Conservation (phyloP, 2,888 invertebrate genomes). For the Cloeon dipterum region DNA sequence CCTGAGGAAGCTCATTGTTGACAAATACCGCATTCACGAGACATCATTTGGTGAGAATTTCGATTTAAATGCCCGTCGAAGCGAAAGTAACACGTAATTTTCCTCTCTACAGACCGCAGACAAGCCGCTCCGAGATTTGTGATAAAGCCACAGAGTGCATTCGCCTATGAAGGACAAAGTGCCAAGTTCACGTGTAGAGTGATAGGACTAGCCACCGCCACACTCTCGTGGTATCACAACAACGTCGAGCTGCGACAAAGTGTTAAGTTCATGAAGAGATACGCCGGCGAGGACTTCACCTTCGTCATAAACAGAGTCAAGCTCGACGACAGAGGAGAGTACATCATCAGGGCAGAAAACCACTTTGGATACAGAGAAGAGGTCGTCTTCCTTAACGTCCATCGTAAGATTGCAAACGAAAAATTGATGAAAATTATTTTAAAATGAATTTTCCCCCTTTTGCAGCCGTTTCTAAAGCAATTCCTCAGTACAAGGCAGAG, state of each 20-base stretch:
- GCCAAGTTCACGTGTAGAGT: slow-evolving; percentile 95
- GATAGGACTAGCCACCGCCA: slow-evolving; percentile 82
- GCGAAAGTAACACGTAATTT: slow-evolving; percentile 1
- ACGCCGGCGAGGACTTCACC: slow-evolving; percentile 87
- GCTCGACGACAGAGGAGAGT: slow-evolving; percentile 89
- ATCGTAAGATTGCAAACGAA: slow-evolving; percentile 34
- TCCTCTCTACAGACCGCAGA: slow-evolving; percentile 46
- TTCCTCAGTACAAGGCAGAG: slow-evolving; percentile 29
- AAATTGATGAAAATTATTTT: neutral
- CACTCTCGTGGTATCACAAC: slow-evolving; percentile 88
- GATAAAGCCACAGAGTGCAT: slow-evolving; percentile 84
- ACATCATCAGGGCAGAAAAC: slow-evolving; percentile 89
- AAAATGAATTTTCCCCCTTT: slow-evolving; percentile 8
- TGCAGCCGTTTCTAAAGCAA: slow-evolving; percentile 49
- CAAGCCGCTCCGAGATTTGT: slow-evolving; percentile 98
- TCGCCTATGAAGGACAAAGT: slow-evolving; percentile 92
- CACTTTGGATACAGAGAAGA: slow-evolving; percentile 90
- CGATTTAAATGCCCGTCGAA: neutral
- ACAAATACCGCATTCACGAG: slow-evolving; percentile 92
- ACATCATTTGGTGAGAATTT: slow-evolving; percentile 59
- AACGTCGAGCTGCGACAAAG: slow-evolving; percentile 85
- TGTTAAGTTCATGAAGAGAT: slow-evolving; percentile 98
- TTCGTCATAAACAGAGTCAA: slow-evolving; percentile 93
- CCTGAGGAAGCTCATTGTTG: slow-evolving; percentile 79
- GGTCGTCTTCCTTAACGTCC: slow-evolving; percentile 88